Base-by-base conservation (phyloP, 2,797 vertebrate species). In the Steatocranus sp. region DNA sequence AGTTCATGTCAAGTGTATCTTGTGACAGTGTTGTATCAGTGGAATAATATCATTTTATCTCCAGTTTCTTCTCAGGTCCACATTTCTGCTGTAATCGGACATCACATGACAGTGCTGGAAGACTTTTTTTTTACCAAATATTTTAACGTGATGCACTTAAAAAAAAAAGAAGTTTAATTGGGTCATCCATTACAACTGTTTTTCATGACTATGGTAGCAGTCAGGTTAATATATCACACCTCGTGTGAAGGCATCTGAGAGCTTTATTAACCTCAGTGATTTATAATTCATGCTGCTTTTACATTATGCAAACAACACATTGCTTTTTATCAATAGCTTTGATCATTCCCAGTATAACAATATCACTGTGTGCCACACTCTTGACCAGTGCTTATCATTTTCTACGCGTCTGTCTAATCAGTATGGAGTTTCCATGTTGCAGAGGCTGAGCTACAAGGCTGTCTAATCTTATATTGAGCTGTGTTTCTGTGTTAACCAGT, bases 381-480 rank as follows among this genome's bases (percentile, higher is more conserved):
- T 27, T 46, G 32, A 79, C 25, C 68, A 25, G 23, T 10, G 18
- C 79, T 84, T 36, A 81, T 87, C 6, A 46, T 80, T 80, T 81
- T 76, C 78, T 32, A 6, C 50, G 25, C 77, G 56, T 78, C 58
- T 3, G 2, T 70, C 68, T 87, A 86, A 86, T 90, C 79, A 75
- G 82, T 77, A 83, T 82, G 83, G 76, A 77, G 70, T 77, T 85
- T 82, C 74, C 46, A 82, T 83, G 73, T 87, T 49, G 14, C 49
- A 51, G 11, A 75, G 20, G 51, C 80, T 78, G 83, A 79, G 75
- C 80, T 58, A 87, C 79, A 78, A 84, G 46, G 27, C 87, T 53
- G 83, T 88, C 70, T 92, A 83, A 89, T 90, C 83, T 85, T 88
- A 86, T 88, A 88, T 53, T 73, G 85, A 92, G 91, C 89, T 61